Conservation (phyloP, 2,797 vertebrate species). For the Aphelocoma californica region DNA sequence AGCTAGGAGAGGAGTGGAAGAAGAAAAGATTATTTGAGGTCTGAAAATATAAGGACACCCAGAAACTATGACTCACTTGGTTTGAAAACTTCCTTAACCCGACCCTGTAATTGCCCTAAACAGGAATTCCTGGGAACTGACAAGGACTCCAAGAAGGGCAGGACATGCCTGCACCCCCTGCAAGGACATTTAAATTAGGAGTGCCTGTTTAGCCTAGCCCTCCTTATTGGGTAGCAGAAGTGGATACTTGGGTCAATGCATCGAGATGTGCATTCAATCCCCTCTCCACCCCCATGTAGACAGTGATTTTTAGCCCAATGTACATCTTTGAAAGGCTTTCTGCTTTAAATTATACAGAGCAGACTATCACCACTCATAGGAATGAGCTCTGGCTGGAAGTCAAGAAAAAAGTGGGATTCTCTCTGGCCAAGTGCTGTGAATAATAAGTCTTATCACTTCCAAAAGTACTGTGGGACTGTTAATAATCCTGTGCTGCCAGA, state of each 20-base stretch:
- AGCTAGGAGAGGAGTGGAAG: neutral
- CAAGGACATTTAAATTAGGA: neutral
- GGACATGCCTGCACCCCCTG: neutral
- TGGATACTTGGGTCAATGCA: neutral
- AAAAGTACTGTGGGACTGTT: neutral
- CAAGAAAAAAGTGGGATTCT: neutral
- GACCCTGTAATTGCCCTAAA: neutral
- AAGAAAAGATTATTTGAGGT: neutral
- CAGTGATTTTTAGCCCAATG: neutral
- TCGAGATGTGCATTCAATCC: neutral
- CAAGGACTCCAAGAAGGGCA: neutral
- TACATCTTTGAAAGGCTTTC: neutral
- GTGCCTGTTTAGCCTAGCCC: neutral
- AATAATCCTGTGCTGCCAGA: neutral
- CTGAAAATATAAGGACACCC: neutral
- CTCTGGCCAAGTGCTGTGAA: neutral
- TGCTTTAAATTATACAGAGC: neutral
- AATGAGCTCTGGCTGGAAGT: neutral
- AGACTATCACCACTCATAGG: neutral
- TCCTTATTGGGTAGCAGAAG: neutral
- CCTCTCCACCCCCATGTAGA: neutral
- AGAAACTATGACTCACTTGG: neutral
- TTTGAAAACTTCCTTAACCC: neutral
- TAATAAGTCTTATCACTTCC: neutral
- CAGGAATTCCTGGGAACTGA: neutral